Base-by-base conservation (phyloP, 2,888 invertebrate genomes). In the Meloe dianella region DNA sequence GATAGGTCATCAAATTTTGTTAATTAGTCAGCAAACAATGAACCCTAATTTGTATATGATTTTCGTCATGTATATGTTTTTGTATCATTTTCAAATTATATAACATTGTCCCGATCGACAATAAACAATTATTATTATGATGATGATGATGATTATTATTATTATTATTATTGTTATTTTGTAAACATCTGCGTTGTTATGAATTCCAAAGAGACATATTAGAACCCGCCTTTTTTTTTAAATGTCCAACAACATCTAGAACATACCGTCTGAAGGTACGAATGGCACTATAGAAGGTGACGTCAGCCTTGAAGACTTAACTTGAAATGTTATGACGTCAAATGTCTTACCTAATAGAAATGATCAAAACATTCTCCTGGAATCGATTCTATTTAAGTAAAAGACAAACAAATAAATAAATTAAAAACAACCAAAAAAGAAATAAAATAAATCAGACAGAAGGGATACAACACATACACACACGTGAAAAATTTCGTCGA, bases 1-100 rank as follows among this genome's bases (percentile, higher is more conserved):
- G 51, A 24, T 22, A 24, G 6, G 10, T 51, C 51, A 51, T 22
- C 51, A 22, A 22, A 51, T 22, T 51, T 24, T 51, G 0, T 24
- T 51, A 51, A 1, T 22, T 12, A 12, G 51, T 51, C 51, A 47
- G 47, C 47, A 51, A 51, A 12, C 51, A 51, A 12, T 22, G 22
- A 51, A 24, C 24, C 12, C 12, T 12, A 51, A 12, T 10, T 20
- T 51, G 12, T 51, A 22, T 51, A 22, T 14, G 12, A 24, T 51
- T 51, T 51, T 51, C 51, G 51, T 24, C 51, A 51, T 51, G 51
- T 12, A 12, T 12, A 51, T 51, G 51, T 51, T 51, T 22, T 51
- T 24, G 51, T 51, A 51, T 51, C 51, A 51, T 51, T 51, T 12
- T 24, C 20, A 47, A 51, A 51, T 51, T 51, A 51, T 51, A 22